phyloP scores from a whole-genome alignment of 2,113 vertebrate genomes.

The Fukomys damarensis region DNA sequence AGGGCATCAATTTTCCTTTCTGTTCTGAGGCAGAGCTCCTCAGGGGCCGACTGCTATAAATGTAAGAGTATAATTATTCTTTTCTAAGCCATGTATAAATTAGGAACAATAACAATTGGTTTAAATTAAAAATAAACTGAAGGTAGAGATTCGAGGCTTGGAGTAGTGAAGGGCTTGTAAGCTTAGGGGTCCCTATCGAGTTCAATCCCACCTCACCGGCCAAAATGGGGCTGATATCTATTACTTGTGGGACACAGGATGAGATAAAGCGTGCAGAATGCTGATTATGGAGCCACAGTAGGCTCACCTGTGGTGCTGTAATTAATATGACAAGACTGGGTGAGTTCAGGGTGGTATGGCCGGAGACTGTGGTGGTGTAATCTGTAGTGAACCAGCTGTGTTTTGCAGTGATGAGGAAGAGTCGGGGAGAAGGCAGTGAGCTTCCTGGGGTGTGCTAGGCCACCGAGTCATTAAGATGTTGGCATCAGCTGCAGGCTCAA shows the following conservation, averaged over 20 bases:
- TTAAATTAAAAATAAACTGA: not conserved
- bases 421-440: not conserved
- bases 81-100: not conserved
- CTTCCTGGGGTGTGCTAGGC: not conserved
- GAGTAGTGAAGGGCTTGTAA: not conserved
- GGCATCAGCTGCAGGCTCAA: not conserved
- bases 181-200: not conserved
- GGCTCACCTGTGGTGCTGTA: accelerated
- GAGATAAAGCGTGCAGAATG: not conserved
- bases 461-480: not conserved
- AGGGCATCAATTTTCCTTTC: conserved; percentile 38
- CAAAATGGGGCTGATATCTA: not conserved
- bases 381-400: not conserved
- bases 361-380: not conserved
- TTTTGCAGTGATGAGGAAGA: not conserved
- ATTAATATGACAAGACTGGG: too few species aligned
- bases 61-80: conserved; percentile 55
- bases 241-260: not conserved
- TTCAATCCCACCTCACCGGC: accelerated
- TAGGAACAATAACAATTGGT: not conserved
- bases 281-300: accelerated
- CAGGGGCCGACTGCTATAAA: not conserved
- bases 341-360: too few species aligned
- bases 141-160: not conserved
- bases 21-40: not conserved